These are phyloP conservation scores for Neodiprion fabricii DNA, from an alignment of 1,140 invertebrate species.

Conservation along the genomic window DNA sequence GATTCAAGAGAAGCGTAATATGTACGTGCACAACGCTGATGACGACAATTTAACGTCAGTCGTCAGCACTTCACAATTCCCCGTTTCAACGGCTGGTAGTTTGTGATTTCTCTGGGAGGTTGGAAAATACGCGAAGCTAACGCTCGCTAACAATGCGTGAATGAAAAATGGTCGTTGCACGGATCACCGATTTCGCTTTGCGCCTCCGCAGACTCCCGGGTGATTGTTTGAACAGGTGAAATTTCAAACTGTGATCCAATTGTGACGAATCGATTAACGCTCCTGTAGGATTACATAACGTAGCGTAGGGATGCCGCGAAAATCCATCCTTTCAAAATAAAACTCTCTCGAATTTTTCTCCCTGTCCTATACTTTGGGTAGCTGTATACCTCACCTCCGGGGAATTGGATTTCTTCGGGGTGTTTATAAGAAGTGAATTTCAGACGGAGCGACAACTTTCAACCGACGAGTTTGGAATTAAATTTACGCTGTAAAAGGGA, in stretches of 20 bases:
- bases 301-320: not conserved
- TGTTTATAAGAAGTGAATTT: not conserved
- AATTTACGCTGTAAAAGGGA: too few species aligned
- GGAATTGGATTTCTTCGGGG: not conserved
- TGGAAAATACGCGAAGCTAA: not conserved
- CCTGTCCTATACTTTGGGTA: not conserved
- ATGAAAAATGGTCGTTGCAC: not conserved
- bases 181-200: not conserved
- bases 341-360: not conserved
- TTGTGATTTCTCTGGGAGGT: not conserved
- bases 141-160: too few species aligned
- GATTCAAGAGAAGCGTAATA: not conserved
- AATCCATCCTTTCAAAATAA: not conserved
- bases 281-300: not conserved
- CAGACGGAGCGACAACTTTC: too few species aligned
- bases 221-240: slow-evolving; percentile 5
- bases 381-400: not conserved
- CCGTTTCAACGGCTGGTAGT: not conserved
- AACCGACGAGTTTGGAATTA: too few species aligned
- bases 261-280: not conserved
- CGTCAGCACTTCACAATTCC: slow-evolving; percentile 1
- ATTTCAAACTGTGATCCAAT: not conserved
- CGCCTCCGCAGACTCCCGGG: not conserved
- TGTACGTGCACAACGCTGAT: not conserved
- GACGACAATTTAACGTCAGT: not conserved